Conservation (phyloP, 2,888 invertebrate genomes). For the Lithophane ornitopus region DNA sequence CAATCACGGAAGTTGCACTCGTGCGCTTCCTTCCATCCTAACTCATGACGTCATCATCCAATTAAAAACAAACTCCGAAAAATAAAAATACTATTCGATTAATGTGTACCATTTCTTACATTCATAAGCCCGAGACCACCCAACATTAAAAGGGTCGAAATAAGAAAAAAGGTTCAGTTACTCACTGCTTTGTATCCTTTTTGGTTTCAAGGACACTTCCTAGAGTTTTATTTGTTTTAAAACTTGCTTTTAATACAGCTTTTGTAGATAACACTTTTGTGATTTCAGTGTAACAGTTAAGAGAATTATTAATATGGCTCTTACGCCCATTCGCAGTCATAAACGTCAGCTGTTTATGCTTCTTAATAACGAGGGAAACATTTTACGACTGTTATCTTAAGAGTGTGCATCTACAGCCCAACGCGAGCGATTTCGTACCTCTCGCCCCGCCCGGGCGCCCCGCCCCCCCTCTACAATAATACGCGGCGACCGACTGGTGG, state of each 20-base stretch:
- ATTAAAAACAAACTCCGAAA: constrained; percentile 29
- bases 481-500: no score
- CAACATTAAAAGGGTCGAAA: constrained; percentile 67
- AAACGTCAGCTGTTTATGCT: constrained; percentile 45
- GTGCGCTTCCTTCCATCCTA: constrained; percentile 63
- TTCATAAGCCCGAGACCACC: constrained; percentile 72
- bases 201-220: constrained; percentile 64
- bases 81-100: constrained; percentile 44
- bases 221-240: constrained; percentile 61
- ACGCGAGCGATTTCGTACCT: no score
- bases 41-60: constrained; percentile 54
- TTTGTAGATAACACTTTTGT: constrained; percentile 34
- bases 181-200: constrained; percentile 69
- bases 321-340: constrained; percentile 23
- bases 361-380: constrained; percentile 39
- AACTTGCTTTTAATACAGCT: constrained; percentile 35
- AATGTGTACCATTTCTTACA: constrained; percentile 54
- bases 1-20: constrained; percentile 65
- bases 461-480: no score
- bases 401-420: no score
- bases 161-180: constrained; percentile 67
- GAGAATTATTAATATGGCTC: constrained; percentile 12
- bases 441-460: no score
- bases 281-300: constrained; percentile 16
- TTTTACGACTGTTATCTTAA: constrained; percentile 54